Evolutionary conservation across 2,888 invertebrate species (phyloP).

Genomic region (Hypomecis atomaria): DNA sequence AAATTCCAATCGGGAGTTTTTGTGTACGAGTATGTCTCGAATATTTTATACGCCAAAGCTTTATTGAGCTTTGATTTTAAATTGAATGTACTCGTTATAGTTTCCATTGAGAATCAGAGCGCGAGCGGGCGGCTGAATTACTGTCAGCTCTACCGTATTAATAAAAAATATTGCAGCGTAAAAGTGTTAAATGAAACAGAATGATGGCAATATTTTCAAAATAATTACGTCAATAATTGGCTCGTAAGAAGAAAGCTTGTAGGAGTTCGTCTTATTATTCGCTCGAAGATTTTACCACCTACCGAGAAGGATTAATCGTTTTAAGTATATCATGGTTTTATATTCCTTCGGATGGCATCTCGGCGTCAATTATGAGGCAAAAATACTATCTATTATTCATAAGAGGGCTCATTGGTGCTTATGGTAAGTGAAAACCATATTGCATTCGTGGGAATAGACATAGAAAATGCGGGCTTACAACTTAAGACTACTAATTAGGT

Average conservation of each 20-base stretch:
- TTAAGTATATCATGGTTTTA: constrained; percentile 81
- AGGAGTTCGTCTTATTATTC: constrained; percentile 76
- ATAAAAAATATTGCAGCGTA: constrained; percentile 76
- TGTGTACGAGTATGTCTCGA: constrained; percentile 12
- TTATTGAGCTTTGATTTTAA: constrained; percentile 35
- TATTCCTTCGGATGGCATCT: constrained; percentile 44
- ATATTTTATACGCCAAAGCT: constrained; percentile 20
- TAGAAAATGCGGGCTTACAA: constrained; percentile 9
- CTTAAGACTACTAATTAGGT: constrained; percentile 1
- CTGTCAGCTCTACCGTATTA: constrained; percentile 60
- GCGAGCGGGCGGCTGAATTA: constrained; percentile 57
- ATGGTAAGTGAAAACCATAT: constrained; percentile 63
- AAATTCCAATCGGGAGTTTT: constrained; percentile 21
- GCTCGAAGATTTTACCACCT: constrained; percentile 77
- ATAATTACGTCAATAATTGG: constrained; percentile 84
- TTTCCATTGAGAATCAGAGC: constrained; percentile 72
- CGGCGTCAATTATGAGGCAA: constrained; percentile 78
- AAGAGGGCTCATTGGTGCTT: constrained; percentile 29
- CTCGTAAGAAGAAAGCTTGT: constrained; percentile 69
- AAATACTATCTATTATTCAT: constrained; percentile 80
- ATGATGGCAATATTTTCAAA: constrained; percentile 79
- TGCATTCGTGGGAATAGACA: constrained; percentile 49
- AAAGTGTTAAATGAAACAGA: constrained; percentile 76
- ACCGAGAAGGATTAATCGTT: constrained; percentile 82
- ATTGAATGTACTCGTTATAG: constrained; percentile 55